Evolutionary conservation across 1,140 invertebrate genomes (phyloP).

Genomic region (Drosophila leontia): DNA sequence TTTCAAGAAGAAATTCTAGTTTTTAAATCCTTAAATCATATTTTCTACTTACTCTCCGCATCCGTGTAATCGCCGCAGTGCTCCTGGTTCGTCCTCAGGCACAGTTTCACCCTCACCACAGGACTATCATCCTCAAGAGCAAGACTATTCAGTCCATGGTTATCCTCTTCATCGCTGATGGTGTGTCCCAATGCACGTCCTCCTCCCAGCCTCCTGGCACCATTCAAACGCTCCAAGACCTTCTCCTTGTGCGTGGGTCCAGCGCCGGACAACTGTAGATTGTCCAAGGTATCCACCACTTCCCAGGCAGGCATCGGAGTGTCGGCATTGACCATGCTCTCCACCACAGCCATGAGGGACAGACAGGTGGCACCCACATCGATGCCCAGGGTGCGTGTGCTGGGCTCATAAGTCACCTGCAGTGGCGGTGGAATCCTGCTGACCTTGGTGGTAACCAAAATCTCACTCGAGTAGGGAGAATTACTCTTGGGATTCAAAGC

Average conservation of each 20-base stretch:
- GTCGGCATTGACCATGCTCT: slow-evolving; percentile 87
- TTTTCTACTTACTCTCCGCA: slow-evolving; percentile 90
- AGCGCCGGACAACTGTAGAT: slow-evolving; percentile 88
- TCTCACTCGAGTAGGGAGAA: slow-evolving; percentile 93
- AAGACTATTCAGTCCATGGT: slow-evolving; percentile 85
- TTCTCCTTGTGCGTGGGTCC: slow-evolving; percentile 89
- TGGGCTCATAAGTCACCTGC: slow-evolving; percentile 92
- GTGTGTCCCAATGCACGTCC: slow-evolving; percentile 86
- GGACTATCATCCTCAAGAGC: slow-evolving; percentile 87
- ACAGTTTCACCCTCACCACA: slow-evolving; percentile 91
- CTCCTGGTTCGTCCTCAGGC: slow-evolving; percentile 90
- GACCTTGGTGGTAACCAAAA: slow-evolving; percentile 91
- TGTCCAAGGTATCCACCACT: slow-evolving; percentile 88
- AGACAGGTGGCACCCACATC: slow-evolving; percentile 91
- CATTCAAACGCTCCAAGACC: slow-evolving; percentile 86
- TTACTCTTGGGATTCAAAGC: slow-evolving; percentile 93
- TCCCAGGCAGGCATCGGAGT: slow-evolving; percentile 88
- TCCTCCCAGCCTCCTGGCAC: slow-evolving; percentile 78
- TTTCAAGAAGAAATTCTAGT: not conserved
- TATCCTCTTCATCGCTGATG: slow-evolving; percentile 75
- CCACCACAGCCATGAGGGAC: slow-evolving; percentile 90
- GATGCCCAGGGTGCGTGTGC: slow-evolving; percentile 90
- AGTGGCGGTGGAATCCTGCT: slow-evolving; percentile 93
- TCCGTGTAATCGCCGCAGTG: slow-evolving; percentile 93
- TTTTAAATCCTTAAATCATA: not conserved